Conservation (phyloP, 2,888 invertebrate species). For the Eupeodes latifasciatus region DNA sequence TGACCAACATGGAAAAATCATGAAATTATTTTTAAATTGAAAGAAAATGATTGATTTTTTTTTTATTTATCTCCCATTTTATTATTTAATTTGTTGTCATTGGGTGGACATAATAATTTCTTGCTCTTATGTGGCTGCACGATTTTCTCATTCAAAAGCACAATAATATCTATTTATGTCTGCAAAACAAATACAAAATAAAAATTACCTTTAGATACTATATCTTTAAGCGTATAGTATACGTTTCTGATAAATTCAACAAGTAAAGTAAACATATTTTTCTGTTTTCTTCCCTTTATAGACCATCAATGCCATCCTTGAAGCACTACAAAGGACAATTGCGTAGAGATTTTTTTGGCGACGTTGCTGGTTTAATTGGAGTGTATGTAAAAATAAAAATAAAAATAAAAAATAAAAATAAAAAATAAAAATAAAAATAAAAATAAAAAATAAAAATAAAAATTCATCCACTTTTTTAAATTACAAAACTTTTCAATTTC, state of each 20-base stretch:
- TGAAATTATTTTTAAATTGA: no score
- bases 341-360: constrained; percentile 89
- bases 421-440: constrained; percentile 74
- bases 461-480: not conserved
- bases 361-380: constrained; percentile 90
- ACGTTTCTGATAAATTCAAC: not conserved
- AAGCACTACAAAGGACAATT: constrained; percentile 89
- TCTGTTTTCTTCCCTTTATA: constrained; percentile 74
- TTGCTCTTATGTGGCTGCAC: no score
- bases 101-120: no score
- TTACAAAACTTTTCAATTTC: not conserved
- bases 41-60: no score
- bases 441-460: not conserved
- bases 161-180: no score
- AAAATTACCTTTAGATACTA: no score
- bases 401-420: not conserved
- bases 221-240: no score
- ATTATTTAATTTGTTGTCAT: no score
- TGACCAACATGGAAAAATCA: no score
- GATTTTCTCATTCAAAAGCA: no score
- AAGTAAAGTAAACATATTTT: not conserved
- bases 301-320: constrained; percentile 90
- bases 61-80: no score
- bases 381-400: constrained; percentile 86
- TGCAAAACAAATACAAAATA: no score